Percentiles rank a stretch among this genome's conserved stretches.
Conservation (phyloP, 2,888 invertebrate genomes). For the Spodoptera littoralis region DNA sequence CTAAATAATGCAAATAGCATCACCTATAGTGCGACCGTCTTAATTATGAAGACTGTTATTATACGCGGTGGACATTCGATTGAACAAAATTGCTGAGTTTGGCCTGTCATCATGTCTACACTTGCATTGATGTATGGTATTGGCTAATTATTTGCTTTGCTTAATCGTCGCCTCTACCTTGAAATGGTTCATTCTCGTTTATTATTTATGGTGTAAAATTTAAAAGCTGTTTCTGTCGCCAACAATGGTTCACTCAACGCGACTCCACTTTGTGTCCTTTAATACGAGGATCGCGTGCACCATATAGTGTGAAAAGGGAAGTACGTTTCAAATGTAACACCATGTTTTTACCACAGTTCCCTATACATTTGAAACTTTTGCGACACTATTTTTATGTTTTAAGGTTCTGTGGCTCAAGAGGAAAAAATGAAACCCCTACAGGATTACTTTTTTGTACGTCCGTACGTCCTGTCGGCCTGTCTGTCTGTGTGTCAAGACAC, state of each 20-base stretch:
- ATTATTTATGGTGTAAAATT: slow-evolving; percentile 45
- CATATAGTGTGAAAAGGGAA: slow-evolving; percentile 60
- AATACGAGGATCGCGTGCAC: slow-evolving; percentile 68
- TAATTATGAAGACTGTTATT: slow-evolving; percentile 12
- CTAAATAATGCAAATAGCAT: slow-evolving; percentile 18
- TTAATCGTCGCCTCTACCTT: slow-evolving; percentile 15
- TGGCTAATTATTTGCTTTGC: slow-evolving; percentile 31
- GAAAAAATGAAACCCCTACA: too few species aligned
- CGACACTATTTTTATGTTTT: slow-evolving; percentile 21
- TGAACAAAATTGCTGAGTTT: not conserved
- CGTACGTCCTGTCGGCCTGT: too few species aligned
- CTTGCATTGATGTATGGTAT: not conserved
- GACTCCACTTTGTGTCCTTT: slow-evolving; percentile 52
- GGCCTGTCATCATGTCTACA: slow-evolving; percentile 12
- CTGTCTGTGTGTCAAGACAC: too few species aligned
- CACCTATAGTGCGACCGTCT: not conserved
- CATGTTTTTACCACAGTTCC: slow-evolving; percentile 45
- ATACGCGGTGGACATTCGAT: not conserved
- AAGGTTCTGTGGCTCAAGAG: not conserved
- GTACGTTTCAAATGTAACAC: slow-evolving; percentile 57
- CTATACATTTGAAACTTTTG: slow-evolving; percentile 27
- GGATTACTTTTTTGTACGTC: too few species aligned
- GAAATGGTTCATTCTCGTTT: slow-evolving; percentile 40
- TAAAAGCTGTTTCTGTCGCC: slow-evolving; percentile 35
- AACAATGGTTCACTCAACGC: slow-evolving; percentile 38